Evolutionary conservation across 2,113 vertebrate genomes (phyloP), one percentile per base, ranked within the genome.

Genomic region (Turdus rufiventris): DNA sequence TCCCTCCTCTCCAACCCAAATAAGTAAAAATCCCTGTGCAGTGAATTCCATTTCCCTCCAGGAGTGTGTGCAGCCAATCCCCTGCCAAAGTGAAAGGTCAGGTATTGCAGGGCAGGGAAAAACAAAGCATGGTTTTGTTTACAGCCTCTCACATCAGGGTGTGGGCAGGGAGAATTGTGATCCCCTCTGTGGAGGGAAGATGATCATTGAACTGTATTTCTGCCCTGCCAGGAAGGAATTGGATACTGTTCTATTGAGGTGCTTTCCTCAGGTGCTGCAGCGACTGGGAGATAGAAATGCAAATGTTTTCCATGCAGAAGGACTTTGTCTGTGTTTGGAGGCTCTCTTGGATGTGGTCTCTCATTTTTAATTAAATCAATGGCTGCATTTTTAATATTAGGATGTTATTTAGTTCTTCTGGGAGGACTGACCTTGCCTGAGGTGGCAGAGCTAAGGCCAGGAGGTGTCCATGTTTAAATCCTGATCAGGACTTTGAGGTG

Each of bases 51-150:
- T 93, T 79, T 92, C 26, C 58, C 20, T 23, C 14, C 50, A 85
- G 91, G 75, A 72, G 33, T 9, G 4, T 6, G 45, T 85, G 67
- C 43, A 91, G 66, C 63, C 57, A 19, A 10, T 81, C 48, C 3
- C 36, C 34, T 96, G 70, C 73, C 71, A 68, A 77, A 51, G 56
- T 0, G 6, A 85, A 8, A 8, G 53, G 34, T 58, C 36, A 38
- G 87, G 78, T 53, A 53, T 24, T 91, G 84, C 67, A 71, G 57
- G 40, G 83, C 47, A 80, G 70, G 48, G 80, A 28, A 71, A 83
- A 94, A 58, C 40, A 94, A 51, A 53, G 68, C 19, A 58, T n/a
- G 74, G 31, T 81, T 91, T 87, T 82, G 61, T 86, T 96, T 76
- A 42, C 26, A 73, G 26, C 18, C 85, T 96, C 91, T 74, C 43